Percentiles rank a stretch among this genome's conserved stretches.
These are phyloP conservation scores for Pachydiplax longipennis DNA, from an alignment of 2,888 invertebrate species.

Conservation along the genomic window DNA sequence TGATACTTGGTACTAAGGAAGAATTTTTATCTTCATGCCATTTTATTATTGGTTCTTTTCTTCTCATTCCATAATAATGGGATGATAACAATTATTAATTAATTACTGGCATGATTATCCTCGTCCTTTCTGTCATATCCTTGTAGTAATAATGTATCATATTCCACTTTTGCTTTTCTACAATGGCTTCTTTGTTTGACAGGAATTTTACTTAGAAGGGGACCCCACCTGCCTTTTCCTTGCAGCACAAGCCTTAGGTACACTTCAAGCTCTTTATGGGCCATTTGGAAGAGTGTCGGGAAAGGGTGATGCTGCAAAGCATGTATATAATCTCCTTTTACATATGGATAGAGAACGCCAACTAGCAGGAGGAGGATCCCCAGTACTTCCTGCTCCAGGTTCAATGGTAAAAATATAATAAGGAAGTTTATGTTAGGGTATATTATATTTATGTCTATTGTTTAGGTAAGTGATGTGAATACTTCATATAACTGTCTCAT, in stretches of 20 bases:
- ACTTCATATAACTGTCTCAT: background rate
- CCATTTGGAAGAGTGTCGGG: constrained; percentile 89
- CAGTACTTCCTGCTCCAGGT: constrained; percentile 52
- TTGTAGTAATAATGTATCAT: too few relatives aligned
- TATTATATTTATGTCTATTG: background rate
- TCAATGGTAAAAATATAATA: background rate
- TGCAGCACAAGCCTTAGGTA: constrained; percentile 85
- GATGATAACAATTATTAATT: background rate
- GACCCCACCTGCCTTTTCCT: constrained; percentile 89
- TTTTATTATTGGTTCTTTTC: background rate
- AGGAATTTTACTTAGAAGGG: constrained; percentile 86
- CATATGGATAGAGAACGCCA: constrained; percentile 72
- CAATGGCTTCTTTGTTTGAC: constrained; percentile 12
- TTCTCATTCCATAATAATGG: background rate
- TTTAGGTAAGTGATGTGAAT: background rate
- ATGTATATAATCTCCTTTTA: constrained; percentile 87
- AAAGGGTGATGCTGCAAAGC: constrained; percentile 86
- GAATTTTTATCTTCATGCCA: background rate
- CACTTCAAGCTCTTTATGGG: constrained; percentile 87
- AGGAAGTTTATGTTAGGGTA: too few relatives aligned
- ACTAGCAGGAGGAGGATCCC: constrained; percentile 55
- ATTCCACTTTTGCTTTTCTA: background rate
- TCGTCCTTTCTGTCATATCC: too few relatives aligned
- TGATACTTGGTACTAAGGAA: background rate
- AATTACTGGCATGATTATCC: background rate